Evolutionary conservation across 2,888 invertebrate genomes (phyloP).

Genomic region (Aleiodes testaceus): DNA sequence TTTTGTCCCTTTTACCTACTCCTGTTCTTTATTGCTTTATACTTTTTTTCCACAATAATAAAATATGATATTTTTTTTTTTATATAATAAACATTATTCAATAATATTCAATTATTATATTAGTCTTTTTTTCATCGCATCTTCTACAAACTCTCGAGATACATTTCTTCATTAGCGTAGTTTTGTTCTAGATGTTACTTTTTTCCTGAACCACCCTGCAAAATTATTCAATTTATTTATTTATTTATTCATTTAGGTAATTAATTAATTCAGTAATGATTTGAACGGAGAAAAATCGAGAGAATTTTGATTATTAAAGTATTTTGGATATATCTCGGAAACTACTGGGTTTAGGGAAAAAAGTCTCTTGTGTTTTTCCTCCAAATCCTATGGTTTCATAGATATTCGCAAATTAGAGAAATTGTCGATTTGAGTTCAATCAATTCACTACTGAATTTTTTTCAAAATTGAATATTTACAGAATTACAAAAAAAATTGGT

Average conservation of each 20-base stretch:
- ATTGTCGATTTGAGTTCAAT: too few species aligned
- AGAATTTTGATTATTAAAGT: neutral
- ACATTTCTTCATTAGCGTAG: conserved; percentile 59
- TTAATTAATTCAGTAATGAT: neutral
- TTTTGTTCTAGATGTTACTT: conserved; percentile 74
- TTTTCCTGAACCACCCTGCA: conserved; percentile 76
- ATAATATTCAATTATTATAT: conserved; percentile 66
- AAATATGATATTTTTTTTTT: conserved; percentile 66
- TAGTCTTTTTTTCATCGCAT: conserved; percentile 68
- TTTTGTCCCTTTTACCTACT: conserved; percentile 53
- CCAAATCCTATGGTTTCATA: too few species aligned
- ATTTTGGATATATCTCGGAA: neutral
- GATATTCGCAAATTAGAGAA: too few species aligned
- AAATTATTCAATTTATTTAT: conserved; percentile 47
- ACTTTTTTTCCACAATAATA: conserved; percentile 67
- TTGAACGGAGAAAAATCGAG: too few species aligned
- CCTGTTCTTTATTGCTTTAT: conserved; percentile 63
- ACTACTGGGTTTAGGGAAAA: too few species aligned
- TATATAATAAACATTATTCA: conserved; percentile 67
- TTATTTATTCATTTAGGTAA: neutral
- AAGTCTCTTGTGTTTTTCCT: too few species aligned
- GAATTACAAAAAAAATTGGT: neutral
- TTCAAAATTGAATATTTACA: neutral
- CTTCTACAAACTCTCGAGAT: conserved; percentile 44
- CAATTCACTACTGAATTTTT: too few species aligned